Evolutionary conservation across 92 coral and sea anemone species (phyloP), one percentile per base, ranked within the genome.

Genomic region (Phenganax subtilis): DNA sequence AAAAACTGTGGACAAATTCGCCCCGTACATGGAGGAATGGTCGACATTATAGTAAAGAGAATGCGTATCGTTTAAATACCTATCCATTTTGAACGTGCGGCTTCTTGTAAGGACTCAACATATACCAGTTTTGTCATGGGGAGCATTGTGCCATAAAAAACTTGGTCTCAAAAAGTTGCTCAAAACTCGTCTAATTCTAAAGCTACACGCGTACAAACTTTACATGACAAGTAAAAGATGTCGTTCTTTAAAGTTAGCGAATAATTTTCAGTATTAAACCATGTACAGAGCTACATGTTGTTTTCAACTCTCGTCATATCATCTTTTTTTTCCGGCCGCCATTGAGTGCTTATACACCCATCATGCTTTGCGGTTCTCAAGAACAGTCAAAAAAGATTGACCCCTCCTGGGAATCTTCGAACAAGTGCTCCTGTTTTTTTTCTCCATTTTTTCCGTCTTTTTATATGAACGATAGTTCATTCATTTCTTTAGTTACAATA

Each of bases 1-100:
- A 58, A 92, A 91, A 59, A 96, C 93, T 29, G 97, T 85, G 60
- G 97, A 90, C 86, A 96, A 92, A 84, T 96, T 96, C 59, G 97
- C 85, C 3, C 99, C 99, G 57, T 92, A 96, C 59, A 92, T 87
- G 54, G 89, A 86, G 15, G 99, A 96, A 83, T 90, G 87, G 81
- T 90, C 91, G 54, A 90, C 86, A 9, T 90, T 92, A 75, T 89
- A 87, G 76, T 96, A 92, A 66, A 89, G 88, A 7, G 89, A 86
- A 28, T 84, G 86, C 59, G 89, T 77, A 75, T 85, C 88, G 55
- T 85, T 79, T 74, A 79, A 63, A 54, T 79, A 79, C 29, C 74
- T 79, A 54, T 79, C 83, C 83, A 79, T 79, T 51, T 54, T 76
- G 53, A 57, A 61, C 69, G 81, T 20, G 55, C 6, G 68, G 58